Conservation (phyloP, 2,888 invertebrate genomes). For the Drosophila nr. perissopoda region DNA sequence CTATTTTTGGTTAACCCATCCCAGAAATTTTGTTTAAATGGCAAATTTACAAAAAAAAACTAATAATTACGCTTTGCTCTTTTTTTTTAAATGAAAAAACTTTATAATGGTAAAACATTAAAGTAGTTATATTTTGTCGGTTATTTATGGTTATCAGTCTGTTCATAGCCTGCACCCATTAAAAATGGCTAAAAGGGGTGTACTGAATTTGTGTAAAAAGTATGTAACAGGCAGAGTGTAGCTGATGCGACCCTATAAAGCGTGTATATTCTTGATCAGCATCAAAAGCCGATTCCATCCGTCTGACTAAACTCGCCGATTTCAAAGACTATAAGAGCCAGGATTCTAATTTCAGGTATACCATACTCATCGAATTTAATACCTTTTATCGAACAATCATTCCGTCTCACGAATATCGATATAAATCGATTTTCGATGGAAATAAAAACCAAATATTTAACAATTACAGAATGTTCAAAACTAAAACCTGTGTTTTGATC, state of each 20-base stretch:
- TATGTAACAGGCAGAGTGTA: background rate
- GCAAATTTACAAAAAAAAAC: no score
- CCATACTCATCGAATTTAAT: background rate
- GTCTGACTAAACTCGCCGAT: background rate
- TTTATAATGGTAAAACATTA: constrained; percentile 17
- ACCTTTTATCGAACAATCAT: background rate
- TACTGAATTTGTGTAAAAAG: background rate
- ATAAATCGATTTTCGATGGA: no score
- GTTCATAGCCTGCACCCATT: background rate
- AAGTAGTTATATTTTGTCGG: constrained; percentile 36
- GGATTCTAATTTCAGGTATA: background rate
- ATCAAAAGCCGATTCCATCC: background rate
- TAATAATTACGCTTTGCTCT: constrained; percentile 24
- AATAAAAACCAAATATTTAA: background rate
- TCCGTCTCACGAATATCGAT: background rate
- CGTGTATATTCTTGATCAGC: background rate
- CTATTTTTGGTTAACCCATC: constrained; percentile 38
- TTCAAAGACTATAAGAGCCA: background rate
- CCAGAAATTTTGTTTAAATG: constrained; percentile 22
- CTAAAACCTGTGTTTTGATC: background rate
- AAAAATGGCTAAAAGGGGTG: background rate
- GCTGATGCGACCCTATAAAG: background rate
- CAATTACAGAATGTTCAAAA: background rate
- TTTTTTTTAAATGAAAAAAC: constrained; percentile 63
- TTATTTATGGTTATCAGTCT: constrained; percentile 59